These are phyloP conservation scores for Protonemura montana DNA, from an alignment of 2,888 invertebrate species.

Conservation along the genomic window DNA sequence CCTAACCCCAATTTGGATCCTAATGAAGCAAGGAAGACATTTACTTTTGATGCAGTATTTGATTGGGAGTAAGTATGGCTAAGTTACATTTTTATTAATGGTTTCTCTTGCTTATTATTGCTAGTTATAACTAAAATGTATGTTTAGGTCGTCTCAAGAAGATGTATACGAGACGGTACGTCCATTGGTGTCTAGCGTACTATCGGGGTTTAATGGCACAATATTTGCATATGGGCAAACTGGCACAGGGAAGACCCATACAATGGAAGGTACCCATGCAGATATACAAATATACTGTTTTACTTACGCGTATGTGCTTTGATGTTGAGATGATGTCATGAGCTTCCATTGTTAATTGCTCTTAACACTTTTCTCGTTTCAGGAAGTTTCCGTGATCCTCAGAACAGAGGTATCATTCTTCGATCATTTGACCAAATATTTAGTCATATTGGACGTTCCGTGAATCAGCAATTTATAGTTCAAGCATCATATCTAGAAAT, in stretches of 20 bases:
- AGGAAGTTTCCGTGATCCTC: conserved; percentile 61
- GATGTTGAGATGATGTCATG: too few relatives aligned
- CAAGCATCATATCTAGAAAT: conserved; percentile 97
- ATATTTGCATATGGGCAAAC: conserved; percentile 99
- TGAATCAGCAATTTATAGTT: conserved; percentile 94
- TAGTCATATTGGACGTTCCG: conserved; percentile 89
- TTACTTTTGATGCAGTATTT: conserved; percentile 98
- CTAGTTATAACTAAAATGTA: neutral
- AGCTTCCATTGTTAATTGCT: too few relatives aligned
- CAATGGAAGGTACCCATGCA: conserved; percentile 67
- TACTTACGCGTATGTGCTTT: too few relatives aligned
- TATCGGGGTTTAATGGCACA: conserved; percentile 98
- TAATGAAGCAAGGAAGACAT: conserved; percentile 84
- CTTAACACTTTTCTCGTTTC: neutral
- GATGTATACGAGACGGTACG: conserved; percentile 95
- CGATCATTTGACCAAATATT: conserved; percentile 98
- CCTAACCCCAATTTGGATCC: conserved; percentile 78
- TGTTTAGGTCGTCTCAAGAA: conserved; percentile 79
- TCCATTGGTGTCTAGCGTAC: conserved; percentile 91
- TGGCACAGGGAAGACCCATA: conserved; percentile 86
- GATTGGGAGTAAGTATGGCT: conserved; percentile 72
- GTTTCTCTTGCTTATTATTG: conserved; percentile 30
- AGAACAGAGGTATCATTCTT: conserved; percentile 84
- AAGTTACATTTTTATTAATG: neutral
- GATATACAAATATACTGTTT: neutral